Percentiles rank a stretch among this genome's conserved stretches.
Evolutionary conservation across 2,888 invertebrate genomes (phyloP).

Genomic region (Drosophila setosimentum): DNA sequence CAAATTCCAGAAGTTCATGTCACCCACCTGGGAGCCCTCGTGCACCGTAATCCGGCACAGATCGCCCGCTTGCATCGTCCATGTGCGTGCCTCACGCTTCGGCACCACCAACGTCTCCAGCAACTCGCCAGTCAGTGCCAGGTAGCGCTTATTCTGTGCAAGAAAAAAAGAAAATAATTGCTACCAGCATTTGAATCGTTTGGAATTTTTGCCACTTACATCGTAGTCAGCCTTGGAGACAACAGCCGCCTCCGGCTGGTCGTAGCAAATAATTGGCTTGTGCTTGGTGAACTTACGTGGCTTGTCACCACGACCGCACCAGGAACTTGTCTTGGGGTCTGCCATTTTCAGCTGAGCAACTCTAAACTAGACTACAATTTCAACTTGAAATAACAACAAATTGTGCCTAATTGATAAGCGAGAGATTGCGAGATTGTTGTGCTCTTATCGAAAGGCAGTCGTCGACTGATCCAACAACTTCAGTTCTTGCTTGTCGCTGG

Average conservation of each 20-base stretch:
- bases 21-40: conserved; percentile 86
- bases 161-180: background rate
- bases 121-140: conserved; percentile 78
- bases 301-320: conserved; percentile 82
- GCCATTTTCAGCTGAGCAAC: conserved; percentile 14
- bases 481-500: background rate
- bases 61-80: conserved; percentile 85
- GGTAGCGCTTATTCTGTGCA: conserved; percentile 73
- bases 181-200: background rate
- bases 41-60: conserved; percentile 85
- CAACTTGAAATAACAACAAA: background rate
- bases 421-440: background rate
- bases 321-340: conserved; percentile 61
- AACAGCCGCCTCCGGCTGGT: conserved; percentile 81
- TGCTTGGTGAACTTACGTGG: conserved; percentile 76
- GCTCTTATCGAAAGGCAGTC: background rate
- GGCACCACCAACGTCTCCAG: conserved; percentile 82
- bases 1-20: conserved; percentile 86
- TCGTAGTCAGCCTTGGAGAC: conserved; percentile 82
- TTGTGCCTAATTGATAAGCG: background rate
- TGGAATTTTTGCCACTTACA: conserved; percentile 31
- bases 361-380: conserved; percentile 3
- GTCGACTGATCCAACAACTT: conserved; percentile 30
- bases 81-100: conserved; percentile 84
- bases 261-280: conserved; percentile 83